A percentile compares a stretch with the other conserved stretches of the same genome.
Evolutionary conservation across 2,888 invertebrate genomes (phyloP).

Genomic region (Trichopria drosophilae): DNA sequence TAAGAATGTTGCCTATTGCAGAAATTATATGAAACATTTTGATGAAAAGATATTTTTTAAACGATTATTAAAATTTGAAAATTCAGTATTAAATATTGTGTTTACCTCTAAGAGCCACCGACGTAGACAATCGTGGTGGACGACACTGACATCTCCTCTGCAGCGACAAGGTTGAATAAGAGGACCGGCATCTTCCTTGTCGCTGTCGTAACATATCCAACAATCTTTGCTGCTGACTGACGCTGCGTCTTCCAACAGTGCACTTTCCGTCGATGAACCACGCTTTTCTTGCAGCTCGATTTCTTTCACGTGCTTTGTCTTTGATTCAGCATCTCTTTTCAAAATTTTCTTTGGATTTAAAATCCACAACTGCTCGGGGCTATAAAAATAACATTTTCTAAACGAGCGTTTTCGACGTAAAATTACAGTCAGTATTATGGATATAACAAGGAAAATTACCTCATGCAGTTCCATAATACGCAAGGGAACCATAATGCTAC

Average conservation of each 20-base stretch:
- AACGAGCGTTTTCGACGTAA: constrained; percentile 1
- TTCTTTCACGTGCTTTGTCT: constrained; percentile 49
- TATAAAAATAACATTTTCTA: constrained; percentile 36
- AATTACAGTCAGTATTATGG: constrained; percentile 3
- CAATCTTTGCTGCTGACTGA: constrained; percentile 73
- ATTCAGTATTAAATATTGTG: not conserved
- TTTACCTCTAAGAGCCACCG: constrained; percentile 85
- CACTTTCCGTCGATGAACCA: constrained; percentile 40
- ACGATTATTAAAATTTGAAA: too few relatives aligned
- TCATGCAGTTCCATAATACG: constrained; percentile 94
- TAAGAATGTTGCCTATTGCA: not conserved
- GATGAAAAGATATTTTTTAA: too few relatives aligned
- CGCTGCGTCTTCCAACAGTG: constrained; percentile 48
- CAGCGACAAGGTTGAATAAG: constrained; percentile 89
- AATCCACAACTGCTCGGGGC: constrained; percentile 89
- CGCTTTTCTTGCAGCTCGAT: constrained; percentile 52
- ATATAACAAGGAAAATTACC: constrained; percentile 59
- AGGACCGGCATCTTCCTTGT: constrained; percentile 73
- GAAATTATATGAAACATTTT: too few relatives aligned
- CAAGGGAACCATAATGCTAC: constrained; percentile 95
- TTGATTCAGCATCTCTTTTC: constrained; percentile 62
- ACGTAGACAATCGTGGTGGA: constrained; percentile 87
- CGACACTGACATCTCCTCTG: constrained; percentile 88
- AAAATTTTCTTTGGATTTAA: constrained; percentile 87
- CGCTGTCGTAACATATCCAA: constrained; percentile 91